A percentile compares a stretch with the other conserved stretches of the same genome.
phyloP scores from a whole-genome alignment of 1,140 invertebrate genomes.

The Samia ricini region DNA sequence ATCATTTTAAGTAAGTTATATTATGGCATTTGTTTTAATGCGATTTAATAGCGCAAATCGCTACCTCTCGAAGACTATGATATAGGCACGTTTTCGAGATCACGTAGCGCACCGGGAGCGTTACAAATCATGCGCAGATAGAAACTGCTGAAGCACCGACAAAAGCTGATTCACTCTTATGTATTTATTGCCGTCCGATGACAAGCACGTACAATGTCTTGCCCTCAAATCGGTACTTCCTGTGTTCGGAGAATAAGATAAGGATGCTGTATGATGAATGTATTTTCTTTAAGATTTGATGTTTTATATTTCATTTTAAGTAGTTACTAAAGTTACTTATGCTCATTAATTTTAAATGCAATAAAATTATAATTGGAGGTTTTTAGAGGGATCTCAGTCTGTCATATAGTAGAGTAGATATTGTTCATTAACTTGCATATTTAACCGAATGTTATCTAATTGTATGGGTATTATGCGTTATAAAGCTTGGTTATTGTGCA shows the following conservation, averaged over 20 bases:
- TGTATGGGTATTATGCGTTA: too few relatives aligned
- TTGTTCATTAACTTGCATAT: too few relatives aligned
- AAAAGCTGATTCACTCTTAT: slow-evolving; percentile 1
- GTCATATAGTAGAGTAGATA: too few relatives aligned
- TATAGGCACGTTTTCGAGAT: slow-evolving; percentile 22
- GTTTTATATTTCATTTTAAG: neutral
- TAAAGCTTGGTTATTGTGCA: too few relatives aligned
- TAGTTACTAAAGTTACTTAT: neutral
- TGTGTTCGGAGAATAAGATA: neutral
- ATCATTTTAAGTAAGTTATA: too few relatives aligned
- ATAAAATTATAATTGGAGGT: neutral
- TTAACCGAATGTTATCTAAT: too few relatives aligned
- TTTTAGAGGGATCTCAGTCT: too few relatives aligned
- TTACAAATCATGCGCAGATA: slow-evolving; percentile 57
- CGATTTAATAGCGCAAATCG: too few relatives aligned
- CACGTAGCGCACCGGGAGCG: slow-evolving; percentile 55
- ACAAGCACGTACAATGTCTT: slow-evolving; percentile 1
- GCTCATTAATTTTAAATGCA: neutral
- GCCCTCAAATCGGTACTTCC: neutral
- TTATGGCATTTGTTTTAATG: too few relatives aligned
- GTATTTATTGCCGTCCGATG: neutral
- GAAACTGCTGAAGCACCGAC: neutral
- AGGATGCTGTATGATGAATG: neutral
- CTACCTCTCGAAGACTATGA: slow-evolving; percentile 10
- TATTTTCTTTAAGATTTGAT: neutral